Percentiles rank a stretch among this genome's conserved stretches.
Conservation (phyloP, 2,113 vertebrate species). For the human region GRCh38 chr4:186569501-186570000, state of each 20-base stretch:
- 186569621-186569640: too few species aligned
- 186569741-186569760: too few species aligned
- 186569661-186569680: too few species aligned
- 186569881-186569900: neutral
- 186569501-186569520: too few species aligned
- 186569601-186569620: too few species aligned
- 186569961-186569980: fast-evolving
- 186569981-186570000: neutral
- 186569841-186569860: neutral
- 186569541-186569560: too few species aligned
- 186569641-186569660: too few species aligned
- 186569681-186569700: neutral
- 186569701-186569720: neutral
- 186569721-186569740: fast-evolving
- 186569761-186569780: neutral
- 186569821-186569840: neutral
- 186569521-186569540: too few species aligned
- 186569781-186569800: neutral
- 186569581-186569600: too few species aligned
- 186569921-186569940: neutral
- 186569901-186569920: neutral
- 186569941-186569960: neutral
- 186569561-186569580: too few species aligned
- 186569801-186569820: neutral
- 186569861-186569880: neutral